Conservation (phyloP, 2,113 vertebrate species). For the Tiliqua scincoides region DNA sequence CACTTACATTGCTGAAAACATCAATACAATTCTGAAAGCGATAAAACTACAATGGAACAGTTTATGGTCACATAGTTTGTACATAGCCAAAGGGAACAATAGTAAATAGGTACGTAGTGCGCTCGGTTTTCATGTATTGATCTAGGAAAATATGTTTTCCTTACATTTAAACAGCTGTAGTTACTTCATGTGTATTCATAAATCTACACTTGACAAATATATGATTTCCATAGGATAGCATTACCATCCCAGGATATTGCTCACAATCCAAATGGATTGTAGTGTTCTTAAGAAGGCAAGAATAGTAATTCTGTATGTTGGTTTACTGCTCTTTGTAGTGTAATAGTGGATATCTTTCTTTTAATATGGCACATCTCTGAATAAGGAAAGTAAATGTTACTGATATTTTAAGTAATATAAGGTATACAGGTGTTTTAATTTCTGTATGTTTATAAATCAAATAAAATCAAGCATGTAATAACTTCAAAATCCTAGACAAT, state of each 20-base stretch:
- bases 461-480: not conserved
- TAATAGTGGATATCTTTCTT: not conserved
- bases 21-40: slow-evolving; percentile 38
- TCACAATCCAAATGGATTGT: not conserved
- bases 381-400: slow-evolving; percentile 5
- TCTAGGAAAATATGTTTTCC: slow-evolving; percentile 15
- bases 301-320: not conserved
- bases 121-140: not conserved
- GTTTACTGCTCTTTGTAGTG: not conserved
- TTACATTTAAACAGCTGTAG: slow-evolving; percentile 25
- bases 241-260: not conserved
- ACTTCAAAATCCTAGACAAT: not conserved
- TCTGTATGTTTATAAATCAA: fast-evolving
- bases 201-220: slow-evolving; percentile 25
- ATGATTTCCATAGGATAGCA: not conserved
- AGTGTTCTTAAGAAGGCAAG: not conserved
- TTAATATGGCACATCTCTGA: not conserved
- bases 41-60: slow-evolving; percentile 41
- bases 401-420: not conserved
- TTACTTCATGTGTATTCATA: slow-evolving; percentile 50
- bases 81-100: not conserved
- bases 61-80: not conserved
- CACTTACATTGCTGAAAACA: slow-evolving; percentile 41
- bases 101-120: slow-evolving; percentile 14
- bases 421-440: not conserved